Base-by-base conservation (phyloP, 2,888 invertebrate genomes). In the Cosmia pyralina region DNA sequence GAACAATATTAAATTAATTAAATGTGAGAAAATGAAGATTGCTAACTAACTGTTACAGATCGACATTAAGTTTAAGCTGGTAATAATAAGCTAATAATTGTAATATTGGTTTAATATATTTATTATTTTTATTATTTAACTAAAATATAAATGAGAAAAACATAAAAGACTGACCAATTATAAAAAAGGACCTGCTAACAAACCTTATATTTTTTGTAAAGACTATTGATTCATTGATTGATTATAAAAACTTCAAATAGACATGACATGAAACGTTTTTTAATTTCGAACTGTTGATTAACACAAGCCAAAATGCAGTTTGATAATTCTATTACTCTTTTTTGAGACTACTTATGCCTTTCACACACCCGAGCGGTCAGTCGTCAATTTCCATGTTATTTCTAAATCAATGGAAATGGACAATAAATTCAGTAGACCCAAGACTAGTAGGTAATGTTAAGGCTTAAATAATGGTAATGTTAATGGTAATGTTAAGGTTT, bases 71-170 rank as follows among this genome's bases (percentile, higher is more conserved):
- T 28, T 28, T 28, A 28, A 28, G 28, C 28, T 28, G 28, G n/a
- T n/a, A n/a, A 28, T 28, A 2, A 28, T 28, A 28, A 28, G 28
- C 2, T 28, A 28, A 28, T 28, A 1, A 28, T 28, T 28, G 28
- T 28, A 28, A 28, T 28, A 28, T 28, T 28, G 28, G 28, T 3
- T 28, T 28, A 28, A 28, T 28, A 28, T 2, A 28, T 28, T 28
- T 28, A 28, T 28, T 28, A 28, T 28, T 28, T 2, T 28, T 28
- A 28, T 28, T 28, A 28, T 28, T 28, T 2, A 28, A 28, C 28
- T 28, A 28, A 34, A 73, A 60, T 48, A 28, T 53, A 57, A 41
- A 73, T 34, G 75, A 58, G 22, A 44, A 57, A 5, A 70, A 70
- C 6, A 22, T 41, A 34, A 19, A 53, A 72, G 19, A 11, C n/a